phyloP scores from a whole-genome alignment of 2,113 vertebrate genomes.

The Leptosomus discolor region DNA sequence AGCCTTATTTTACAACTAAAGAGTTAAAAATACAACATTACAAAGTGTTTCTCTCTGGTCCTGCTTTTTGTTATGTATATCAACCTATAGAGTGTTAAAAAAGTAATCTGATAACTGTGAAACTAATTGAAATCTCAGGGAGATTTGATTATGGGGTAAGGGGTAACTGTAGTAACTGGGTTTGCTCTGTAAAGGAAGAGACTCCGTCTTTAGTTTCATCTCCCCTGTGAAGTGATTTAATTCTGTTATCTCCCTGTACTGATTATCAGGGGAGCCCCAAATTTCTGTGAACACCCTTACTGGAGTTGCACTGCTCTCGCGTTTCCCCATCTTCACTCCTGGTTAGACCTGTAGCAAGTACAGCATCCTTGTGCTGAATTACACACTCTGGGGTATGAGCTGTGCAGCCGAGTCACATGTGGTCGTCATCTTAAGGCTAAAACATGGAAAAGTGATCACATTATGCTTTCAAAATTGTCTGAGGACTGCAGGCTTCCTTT shows the following conservation, averaged over 20 bases:
- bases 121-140: not conserved
- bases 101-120: not conserved
- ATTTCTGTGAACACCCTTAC: not conserved
- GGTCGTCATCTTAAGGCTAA: not conserved
- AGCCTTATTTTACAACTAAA: not conserved
- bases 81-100: not conserved
- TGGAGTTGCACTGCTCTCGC: not conserved
- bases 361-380: not conserved
- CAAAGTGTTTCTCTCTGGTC: not conserved
- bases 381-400: not conserved
- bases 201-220: not conserved
- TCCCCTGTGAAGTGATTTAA: not conserved
- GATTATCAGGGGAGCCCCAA: not conserved
- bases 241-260: not conserved
- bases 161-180: not conserved
- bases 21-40: not conserved
- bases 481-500: not conserved
- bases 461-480: not conserved
- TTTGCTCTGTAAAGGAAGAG: not conserved
- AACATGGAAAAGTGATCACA: not conserved
- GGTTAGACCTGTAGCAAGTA: not conserved
- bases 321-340: accelerated
- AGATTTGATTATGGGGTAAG: not conserved
- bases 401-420: not conserved
- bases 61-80: not conserved